Evolutionary conservation across 2,113 vertebrate species (phyloP).

Genomic region (Lagopus muta): DNA sequence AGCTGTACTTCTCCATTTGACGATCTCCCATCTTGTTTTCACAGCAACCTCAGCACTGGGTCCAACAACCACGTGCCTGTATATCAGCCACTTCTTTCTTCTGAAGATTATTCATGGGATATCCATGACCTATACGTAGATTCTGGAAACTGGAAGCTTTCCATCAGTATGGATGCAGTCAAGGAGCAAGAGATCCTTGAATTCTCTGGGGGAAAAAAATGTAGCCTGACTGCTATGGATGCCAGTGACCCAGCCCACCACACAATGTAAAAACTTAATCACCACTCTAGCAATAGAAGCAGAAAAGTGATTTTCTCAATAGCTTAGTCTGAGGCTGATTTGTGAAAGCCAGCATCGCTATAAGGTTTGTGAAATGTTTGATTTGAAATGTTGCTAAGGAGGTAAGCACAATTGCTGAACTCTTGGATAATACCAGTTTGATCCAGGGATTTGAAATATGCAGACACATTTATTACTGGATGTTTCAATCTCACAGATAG

Average conservation of each 20-base stretch:
- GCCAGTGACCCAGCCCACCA: neutral
- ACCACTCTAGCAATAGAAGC: neutral
- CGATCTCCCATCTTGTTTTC: neutral
- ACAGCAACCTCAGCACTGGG: neutral
- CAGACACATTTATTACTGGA: neutral
- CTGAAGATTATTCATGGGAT: neutral
- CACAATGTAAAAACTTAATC: neutral
- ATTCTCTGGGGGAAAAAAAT: neutral
- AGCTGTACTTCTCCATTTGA: neutral
- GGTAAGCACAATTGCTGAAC: neutral
- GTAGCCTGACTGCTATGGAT: neutral
- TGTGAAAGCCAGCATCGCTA: neutral
- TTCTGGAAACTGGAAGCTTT: neutral
- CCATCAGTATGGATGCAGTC: neutral
- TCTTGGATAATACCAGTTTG: neutral
- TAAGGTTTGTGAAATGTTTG: neutral
- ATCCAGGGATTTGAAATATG: neutral
- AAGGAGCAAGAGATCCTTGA: neutral
- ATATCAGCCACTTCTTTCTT: fast-evolving
- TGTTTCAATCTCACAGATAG: neutral
- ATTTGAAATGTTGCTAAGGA: neutral
- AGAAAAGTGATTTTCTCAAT: neutral
- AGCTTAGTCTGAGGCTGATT: neutral
- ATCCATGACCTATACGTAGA: neutral
- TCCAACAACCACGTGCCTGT: neutral